phyloP scores from a whole-genome alignment of 2,888 invertebrate genomes.

The Fabriciana adippe region DNA sequence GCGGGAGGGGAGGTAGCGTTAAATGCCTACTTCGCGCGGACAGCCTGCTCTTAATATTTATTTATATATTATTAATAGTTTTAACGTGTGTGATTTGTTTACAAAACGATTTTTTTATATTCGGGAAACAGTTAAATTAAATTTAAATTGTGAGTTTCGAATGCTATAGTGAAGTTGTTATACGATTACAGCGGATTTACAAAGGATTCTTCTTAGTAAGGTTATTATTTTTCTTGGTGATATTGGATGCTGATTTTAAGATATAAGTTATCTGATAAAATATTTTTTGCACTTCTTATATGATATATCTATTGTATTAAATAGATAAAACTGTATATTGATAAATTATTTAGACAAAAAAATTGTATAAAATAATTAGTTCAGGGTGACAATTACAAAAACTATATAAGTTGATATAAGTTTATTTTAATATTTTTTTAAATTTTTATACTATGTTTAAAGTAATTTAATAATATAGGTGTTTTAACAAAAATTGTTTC shows the following conservation, averaged over 20 bases:
- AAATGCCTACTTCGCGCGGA: constrained; percentile 83
- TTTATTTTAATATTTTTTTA: too few relatives aligned
- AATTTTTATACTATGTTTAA: too few relatives aligned
- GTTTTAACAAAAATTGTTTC: too few relatives aligned
- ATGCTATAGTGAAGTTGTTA: constrained; percentile 56
- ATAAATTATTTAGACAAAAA: too few relatives aligned
- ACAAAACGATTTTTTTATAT: constrained; percentile 45
- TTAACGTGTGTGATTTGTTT: constrained; percentile 48
- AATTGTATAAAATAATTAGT: too few relatives aligned
- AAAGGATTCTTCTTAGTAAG: constrained; percentile 64
- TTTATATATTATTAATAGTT: constrained; percentile 38
- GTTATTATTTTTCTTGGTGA: constrained; percentile 41
- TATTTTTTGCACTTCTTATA: constrained; percentile 4
- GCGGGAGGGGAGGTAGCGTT: too few relatives aligned
- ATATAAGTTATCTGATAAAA: constrained; percentile 3
- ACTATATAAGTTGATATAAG: too few relatives aligned
- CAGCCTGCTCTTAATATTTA: constrained; percentile 65
- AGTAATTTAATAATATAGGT: too few relatives aligned
- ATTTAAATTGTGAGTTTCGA: constrained; percentile 61
- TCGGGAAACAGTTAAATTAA: constrained; percentile 57
- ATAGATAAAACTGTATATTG: background rate
- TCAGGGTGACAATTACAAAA: too few relatives aligned
- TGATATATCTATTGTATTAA: background rate
- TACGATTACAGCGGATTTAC: constrained; percentile 54
- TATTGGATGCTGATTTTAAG: constrained; percentile 10